A percentile compares a stretch with the other conserved stretches of the same genome.
Conservation (phyloP, 2,888 invertebrate species). For the Chymomyza fuscimana region DNA sequence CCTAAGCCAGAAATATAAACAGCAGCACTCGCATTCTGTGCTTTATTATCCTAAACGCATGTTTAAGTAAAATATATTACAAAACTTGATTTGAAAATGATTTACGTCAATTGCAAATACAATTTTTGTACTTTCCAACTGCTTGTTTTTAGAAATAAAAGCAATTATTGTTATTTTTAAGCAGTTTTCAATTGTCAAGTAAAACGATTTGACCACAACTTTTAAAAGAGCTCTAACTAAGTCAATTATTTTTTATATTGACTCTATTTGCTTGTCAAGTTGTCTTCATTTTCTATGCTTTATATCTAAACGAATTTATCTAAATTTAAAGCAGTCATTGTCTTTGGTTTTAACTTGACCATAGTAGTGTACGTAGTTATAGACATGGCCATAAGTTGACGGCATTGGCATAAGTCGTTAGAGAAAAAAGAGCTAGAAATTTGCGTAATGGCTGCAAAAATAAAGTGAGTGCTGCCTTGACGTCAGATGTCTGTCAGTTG, state of each 20-base stretch:
- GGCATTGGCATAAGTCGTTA: slow-evolving; percentile 42
- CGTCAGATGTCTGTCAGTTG: background rate
- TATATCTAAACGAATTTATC: slow-evolving; percentile 38
- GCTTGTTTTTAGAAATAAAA: background rate
- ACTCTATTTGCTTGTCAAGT: background rate
- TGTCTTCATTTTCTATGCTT: slow-evolving; percentile 17
- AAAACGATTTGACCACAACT: background rate
- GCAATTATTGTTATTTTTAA: background rate
- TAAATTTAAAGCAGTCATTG: slow-evolving; percentile 23
- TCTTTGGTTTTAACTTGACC: background rate
- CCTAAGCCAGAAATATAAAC: too few species aligned
- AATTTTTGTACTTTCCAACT: too few species aligned
- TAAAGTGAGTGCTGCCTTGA: background rate
- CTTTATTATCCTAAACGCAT: too few species aligned
- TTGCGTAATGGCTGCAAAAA: slow-evolving; percentile 50
- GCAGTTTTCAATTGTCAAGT: background rate
- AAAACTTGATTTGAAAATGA: too few species aligned
- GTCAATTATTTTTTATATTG: background rate
- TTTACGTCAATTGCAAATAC: too few species aligned
- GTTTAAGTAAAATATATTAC: too few species aligned
- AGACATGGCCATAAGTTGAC: background rate
- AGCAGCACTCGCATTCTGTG: too few species aligned
- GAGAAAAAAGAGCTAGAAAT: slow-evolving; percentile 46
- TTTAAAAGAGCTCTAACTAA: background rate
- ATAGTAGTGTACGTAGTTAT: background rate